phyloP scores from a whole-genome alignment of 2,888 invertebrate genomes.

The Opisthograptis luteolata region DNA sequence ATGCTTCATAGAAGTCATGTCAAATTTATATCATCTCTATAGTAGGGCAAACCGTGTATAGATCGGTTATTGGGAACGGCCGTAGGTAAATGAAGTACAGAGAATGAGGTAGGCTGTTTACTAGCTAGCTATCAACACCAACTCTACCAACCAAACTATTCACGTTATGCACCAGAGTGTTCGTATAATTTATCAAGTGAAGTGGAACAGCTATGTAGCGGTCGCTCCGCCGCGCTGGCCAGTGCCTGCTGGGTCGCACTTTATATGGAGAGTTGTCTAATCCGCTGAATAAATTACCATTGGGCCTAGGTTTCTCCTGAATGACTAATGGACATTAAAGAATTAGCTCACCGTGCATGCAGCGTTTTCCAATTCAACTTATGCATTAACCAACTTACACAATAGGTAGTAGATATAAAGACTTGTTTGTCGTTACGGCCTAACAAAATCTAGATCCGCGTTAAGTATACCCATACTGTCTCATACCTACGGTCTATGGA shows the following conservation, averaged over 20 bases:
- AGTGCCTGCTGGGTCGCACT: conserved; percentile 66
- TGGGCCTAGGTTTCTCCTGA: conserved; percentile 75
- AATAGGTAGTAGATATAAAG: too few relatives aligned
- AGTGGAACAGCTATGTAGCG: conserved; percentile 21
- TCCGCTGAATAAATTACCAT: conserved; percentile 74
- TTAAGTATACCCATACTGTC: too few relatives aligned
- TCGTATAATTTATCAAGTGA: conserved; percentile 26
- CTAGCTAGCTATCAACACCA: neutral
- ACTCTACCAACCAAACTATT: conserved; percentile 1
- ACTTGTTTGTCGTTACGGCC: too few relatives aligned
- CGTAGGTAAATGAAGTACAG: too few relatives aligned
- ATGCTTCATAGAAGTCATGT: too few relatives aligned
- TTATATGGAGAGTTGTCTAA: conserved; percentile 78
- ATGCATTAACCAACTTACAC: conserved; percentile 26
- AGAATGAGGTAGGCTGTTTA: too few relatives aligned
- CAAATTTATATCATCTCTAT: too few relatives aligned
- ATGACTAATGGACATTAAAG: conserved; percentile 72
- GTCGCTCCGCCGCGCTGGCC: conserved; percentile 6
- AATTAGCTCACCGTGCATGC: conserved; percentile 64
- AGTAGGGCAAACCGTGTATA: too few relatives aligned
- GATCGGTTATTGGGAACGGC: too few relatives aligned
- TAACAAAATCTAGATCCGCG: conserved; percentile 7
- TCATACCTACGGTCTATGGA: too few relatives aligned
- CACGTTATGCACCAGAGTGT: conserved; percentile 9
- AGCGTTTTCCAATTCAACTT: conserved; percentile 61